Conservation (phyloP, 2,888 invertebrate species). For the Watsonalla cultraria region DNA sequence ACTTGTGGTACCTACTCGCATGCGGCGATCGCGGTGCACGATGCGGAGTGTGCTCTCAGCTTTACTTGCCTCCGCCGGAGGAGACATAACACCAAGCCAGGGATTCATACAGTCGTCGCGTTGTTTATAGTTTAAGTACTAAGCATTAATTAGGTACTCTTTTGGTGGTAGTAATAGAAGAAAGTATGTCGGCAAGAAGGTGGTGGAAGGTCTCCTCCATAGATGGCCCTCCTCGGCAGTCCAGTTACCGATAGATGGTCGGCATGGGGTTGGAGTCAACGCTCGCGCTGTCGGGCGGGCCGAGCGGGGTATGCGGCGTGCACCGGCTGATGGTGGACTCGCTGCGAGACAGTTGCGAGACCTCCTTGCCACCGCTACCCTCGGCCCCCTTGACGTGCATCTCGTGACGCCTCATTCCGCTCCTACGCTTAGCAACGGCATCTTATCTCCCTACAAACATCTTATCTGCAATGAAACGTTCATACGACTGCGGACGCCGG, state of each 20-base stretch:
- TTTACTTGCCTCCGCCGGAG: slow-evolving; percentile 48
- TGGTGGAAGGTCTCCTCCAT: slow-evolving; percentile 50
- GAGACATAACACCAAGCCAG: slow-evolving; percentile 41
- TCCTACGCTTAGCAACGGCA: slow-evolving; percentile 68
- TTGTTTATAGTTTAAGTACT: slow-evolving; percentile 1
- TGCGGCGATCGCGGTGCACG: slow-evolving; percentile 72
- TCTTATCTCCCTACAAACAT: slow-evolving; percentile 69
- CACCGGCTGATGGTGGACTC: slow-evolving; percentile 83
- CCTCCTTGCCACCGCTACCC: slow-evolving; percentile 55
- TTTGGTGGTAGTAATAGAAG: neutral
- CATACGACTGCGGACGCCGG: slow-evolving; percentile 50
- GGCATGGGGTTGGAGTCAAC: slow-evolving; percentile 92
- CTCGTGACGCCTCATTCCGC: slow-evolving; percentile 65
- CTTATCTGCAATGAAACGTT: slow-evolving; percentile 64
- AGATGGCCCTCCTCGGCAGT: slow-evolving; percentile 31
- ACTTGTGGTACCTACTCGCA: slow-evolving; percentile 63
- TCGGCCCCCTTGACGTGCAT: slow-evolving; percentile 62
- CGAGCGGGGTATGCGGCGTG: slow-evolving; percentile 71
- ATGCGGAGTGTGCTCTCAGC: slow-evolving; percentile 64
- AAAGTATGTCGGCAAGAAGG: neutral
- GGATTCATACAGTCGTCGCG: slow-evolving; percentile 6
- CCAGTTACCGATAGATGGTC: slow-evolving; percentile 91
- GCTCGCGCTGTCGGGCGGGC: slow-evolving; percentile 86
- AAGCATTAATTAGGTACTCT: slow-evolving; percentile 1
- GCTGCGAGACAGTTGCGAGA: slow-evolving; percentile 84